A percentile compares a stretch with the other conserved stretches of the same genome.
Conservation (phyloP, 2,888 invertebrate species). For the Agrotis clavis region DNA sequence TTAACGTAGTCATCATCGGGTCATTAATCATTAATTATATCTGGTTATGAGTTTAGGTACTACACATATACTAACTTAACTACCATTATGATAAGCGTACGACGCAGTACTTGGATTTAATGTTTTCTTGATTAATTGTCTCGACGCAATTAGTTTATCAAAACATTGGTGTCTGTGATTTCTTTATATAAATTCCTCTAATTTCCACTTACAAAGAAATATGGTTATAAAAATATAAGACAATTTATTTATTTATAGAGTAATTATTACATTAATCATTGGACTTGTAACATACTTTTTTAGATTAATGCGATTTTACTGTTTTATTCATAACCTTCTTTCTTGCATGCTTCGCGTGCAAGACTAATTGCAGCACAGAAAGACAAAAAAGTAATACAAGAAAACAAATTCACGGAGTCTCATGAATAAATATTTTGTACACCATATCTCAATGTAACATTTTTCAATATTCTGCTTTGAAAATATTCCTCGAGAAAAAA, state of each 20-base stretch:
- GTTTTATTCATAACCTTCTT: conserved; percentile 29
- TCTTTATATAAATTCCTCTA: too few species aligned
- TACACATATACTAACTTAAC: neutral
- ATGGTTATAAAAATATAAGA: too few species aligned
- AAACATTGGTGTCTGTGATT: neutral
- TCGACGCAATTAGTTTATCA: too few species aligned
- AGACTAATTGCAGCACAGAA: neutral
- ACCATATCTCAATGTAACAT: conserved; percentile 36
- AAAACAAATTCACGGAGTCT: conserved; percentile 8
- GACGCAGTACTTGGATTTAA: neutral
- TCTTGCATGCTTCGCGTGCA: conserved; percentile 22
- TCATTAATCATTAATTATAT: conserved; percentile 46
- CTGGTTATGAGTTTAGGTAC: conserved; percentile 23
- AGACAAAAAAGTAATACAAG: conserved; percentile 8
- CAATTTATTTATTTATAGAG: too few species aligned
- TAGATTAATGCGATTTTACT: conserved; percentile 11
- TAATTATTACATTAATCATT: too few species aligned
- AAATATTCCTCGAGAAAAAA: conserved; percentile 58
- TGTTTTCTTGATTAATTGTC: too few species aligned
- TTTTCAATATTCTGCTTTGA: conserved; percentile 43
- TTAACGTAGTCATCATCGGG: conserved; percentile 30
- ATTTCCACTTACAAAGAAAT: too few species aligned
- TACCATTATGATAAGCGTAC: neutral
- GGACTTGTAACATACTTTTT: conserved; percentile 11
- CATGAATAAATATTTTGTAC: conserved; percentile 6